Percentiles rank a stretch among this genome's conserved stretches.
phyloP scores from a whole-genome alignment of 2,797 vertebrate species.

The Choloepus didactylus region DNA sequence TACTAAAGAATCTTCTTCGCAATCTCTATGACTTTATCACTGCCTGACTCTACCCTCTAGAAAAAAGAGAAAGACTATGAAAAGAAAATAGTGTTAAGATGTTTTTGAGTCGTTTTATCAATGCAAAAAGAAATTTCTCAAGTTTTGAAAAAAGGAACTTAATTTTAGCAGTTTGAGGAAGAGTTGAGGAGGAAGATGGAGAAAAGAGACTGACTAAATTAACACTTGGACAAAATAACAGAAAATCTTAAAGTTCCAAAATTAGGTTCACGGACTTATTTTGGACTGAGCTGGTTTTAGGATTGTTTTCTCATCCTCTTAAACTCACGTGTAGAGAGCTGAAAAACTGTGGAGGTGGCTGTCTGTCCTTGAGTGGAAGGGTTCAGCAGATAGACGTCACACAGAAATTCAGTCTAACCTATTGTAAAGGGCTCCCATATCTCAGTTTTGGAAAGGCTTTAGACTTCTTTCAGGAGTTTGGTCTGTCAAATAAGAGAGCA shows the following conservation, averaged over 20 bases:
- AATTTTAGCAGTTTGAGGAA: conserved; percentile 45
- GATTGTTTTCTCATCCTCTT: not conserved
- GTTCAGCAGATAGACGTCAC: not conserved
- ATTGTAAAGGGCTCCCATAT: not conserved
- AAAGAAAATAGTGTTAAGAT: not conserved
- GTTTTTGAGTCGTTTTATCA: not conserved
- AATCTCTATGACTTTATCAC: not conserved
- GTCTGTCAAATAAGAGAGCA: not conserved
- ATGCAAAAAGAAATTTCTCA: not conserved
- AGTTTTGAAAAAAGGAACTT: conserved; percentile 5
- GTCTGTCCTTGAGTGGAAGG: not conserved
- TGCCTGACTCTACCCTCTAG: not conserved
- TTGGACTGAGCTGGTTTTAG: not conserved
- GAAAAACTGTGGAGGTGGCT: not conserved
- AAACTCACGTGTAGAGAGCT: conserved; percentile 30
- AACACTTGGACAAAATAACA: not conserved
- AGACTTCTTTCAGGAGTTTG: conserved; percentile 8
- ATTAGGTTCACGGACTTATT: not conserved
- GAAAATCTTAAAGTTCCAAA: not conserved
- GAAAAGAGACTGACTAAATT: not conserved
- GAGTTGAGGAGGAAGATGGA: not conserved
- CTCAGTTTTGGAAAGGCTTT: not conserved
- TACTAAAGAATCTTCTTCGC: not conserved
- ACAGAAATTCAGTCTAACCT: not conserved
- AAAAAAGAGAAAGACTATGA: not conserved